A percentile compares a stretch with the other conserved stretches of the same genome.
These are phyloP conservation scores for Podarcis muralis DNA, from an alignment of 2,113 vertebrate species.

Conservation along the genomic window DNA sequence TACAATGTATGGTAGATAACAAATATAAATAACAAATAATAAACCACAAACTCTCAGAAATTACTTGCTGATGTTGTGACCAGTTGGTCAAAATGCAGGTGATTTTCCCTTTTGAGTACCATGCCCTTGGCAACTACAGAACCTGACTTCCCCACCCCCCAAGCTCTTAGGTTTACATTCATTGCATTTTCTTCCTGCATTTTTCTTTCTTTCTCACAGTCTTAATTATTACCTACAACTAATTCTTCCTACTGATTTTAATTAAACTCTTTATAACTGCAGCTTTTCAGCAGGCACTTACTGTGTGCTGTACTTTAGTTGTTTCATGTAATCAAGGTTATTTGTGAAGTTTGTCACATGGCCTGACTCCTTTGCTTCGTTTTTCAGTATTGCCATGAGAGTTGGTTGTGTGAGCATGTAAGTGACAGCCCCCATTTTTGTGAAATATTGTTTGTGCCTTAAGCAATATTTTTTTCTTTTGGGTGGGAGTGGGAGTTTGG, in stretches of 20 bases:
- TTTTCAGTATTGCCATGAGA: conserved; percentile 5
- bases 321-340: conserved; percentile 31
- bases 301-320: neutral
- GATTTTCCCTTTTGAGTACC: neutral
- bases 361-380: conserved; percentile 10
- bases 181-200: conserved; percentile 16
- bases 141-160: no score
- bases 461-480: neutral
- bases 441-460: neutral
- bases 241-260: conserved; percentile 47
- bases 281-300: conserved; percentile 31
- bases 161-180: neutral
- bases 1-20: no score
- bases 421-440: neutral
- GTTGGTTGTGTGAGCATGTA: conserved; percentile 4
- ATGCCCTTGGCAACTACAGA: neutral
- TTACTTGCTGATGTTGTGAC: neutral
- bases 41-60: no score
- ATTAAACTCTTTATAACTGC: conserved; percentile 55
- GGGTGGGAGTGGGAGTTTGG: no score
- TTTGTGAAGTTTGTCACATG: neutral
- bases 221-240: conserved; percentile 50
- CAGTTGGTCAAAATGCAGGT: neutral
- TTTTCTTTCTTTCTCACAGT: neutral
- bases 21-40: no score